phyloP scores from a whole-genome alignment of 2,797 vertebrate genomes.

The Crax fasciolata region DNA sequence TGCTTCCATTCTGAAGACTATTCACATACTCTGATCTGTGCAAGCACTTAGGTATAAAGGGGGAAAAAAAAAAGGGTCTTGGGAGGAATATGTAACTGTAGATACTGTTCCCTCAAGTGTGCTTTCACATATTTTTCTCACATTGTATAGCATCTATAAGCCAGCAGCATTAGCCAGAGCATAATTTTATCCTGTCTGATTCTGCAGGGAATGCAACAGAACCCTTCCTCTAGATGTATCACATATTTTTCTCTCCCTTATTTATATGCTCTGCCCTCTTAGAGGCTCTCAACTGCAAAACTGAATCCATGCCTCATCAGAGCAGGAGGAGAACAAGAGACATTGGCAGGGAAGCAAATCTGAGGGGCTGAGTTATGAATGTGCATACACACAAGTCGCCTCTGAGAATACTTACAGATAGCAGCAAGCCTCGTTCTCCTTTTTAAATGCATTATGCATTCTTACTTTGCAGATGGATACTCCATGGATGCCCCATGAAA shows the following conservation, averaged over 20 bases:
- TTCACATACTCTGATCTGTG: not conserved
- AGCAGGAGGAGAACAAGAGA: not conserved
- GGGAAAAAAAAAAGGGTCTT: not conserved
- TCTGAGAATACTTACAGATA: not conserved
- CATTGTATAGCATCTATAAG: not conserved
- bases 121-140: not conserved
- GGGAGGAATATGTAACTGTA: not conserved
- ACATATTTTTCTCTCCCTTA: not conserved
- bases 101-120: not conserved
- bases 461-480: not conserved
- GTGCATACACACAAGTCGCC: fast-evolving
- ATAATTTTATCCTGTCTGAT: not conserved
- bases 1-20: not conserved
- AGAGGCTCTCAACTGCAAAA: not conserved
- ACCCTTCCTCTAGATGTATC: fast-evolving
- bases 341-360: not conserved
- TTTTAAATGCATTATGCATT: not conserved
- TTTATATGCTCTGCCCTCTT: not conserved
- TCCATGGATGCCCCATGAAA: not conserved
- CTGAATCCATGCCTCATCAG: not conserved
- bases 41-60: not conserved
- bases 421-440: not conserved
- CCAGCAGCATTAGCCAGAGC: not conserved
- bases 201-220: not conserved
- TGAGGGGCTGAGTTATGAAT: not conserved